phyloP scores from a whole-genome alignment of 2,113 vertebrate species.

The Pachyramphus minor region DNA sequence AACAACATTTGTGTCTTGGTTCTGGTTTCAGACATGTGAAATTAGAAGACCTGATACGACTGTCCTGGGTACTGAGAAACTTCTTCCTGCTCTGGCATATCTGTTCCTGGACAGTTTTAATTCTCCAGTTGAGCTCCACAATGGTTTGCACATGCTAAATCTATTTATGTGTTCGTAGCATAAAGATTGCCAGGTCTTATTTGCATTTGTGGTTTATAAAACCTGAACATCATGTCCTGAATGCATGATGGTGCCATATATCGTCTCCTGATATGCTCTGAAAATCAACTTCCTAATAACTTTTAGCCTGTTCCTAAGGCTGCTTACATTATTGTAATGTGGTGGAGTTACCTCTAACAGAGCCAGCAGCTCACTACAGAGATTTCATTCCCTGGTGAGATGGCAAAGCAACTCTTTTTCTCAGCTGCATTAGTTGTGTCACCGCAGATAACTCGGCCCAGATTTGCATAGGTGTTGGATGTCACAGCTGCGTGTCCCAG shows the following conservation, averaged over 20 bases:
- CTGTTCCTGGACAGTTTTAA: not conserved
- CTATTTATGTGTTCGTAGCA: not conserved
- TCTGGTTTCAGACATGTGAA: not conserved
- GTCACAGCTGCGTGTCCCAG: not conserved
- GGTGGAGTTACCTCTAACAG: not conserved
- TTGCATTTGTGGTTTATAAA: slow-evolving; percentile 42
- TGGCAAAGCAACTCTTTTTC: not conserved
- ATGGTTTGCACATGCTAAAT: not conserved
- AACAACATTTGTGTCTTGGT: not conserved
- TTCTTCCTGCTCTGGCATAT: not conserved
- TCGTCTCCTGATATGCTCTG: not conserved
- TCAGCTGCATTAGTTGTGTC: not conserved
- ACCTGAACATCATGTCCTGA: slow-evolving; percentile 4
- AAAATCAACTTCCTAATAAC: not conserved
- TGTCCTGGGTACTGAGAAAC: not conserved
- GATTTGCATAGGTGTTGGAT: slow-evolving; percentile 44
- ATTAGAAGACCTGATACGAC: not conserved
- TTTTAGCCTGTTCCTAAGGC: not conserved
- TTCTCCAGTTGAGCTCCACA: not conserved
- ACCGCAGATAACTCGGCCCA: slow-evolving; percentile 5
- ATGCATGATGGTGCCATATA: not conserved
- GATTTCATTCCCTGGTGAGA: not conserved
- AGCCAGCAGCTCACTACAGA: not conserved
- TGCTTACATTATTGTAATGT: not conserved
- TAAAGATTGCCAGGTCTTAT: not conserved